Base-by-base conservation (phyloP, 2,888 invertebrate genomes). In the Willowsia nigromaculata region DNA sequence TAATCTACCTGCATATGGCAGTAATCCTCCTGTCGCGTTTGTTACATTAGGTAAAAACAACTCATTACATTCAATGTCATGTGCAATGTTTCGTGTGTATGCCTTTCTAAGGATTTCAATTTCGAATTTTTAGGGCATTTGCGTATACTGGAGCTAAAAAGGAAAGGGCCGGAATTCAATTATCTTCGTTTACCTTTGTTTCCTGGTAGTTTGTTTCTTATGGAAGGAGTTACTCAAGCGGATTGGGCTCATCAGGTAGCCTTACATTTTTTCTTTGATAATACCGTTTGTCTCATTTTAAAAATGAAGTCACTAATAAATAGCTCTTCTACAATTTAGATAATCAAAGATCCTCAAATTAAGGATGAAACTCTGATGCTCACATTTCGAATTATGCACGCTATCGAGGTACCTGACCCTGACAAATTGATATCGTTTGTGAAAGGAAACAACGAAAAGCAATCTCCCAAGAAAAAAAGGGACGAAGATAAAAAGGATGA, bases 221-320 rank as follows among this genome's bases (percentile, higher is more conserved):
- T 95, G 94, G 94, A 94, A 91, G 95, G 94, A 2, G 93, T 93
- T 18, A 93, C 93, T 37, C 95, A 95, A 91, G 93, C 93, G 18
- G 94, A 95, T 90, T 95, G 95, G 95, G 94, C 91, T 13, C 93
- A 93, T 81, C 93, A 93, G 91, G 93, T 93, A 80, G 5, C 18
- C 1, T 62, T 50, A 50, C 15, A 50, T 50, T 15, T n/a, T n/a
- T n/a, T n/a, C n/a, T n/a, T n/a, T n/a, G n/a, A n/a, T n/a, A n/a
- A n/a, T n/a, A n/a, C n/a, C n/a, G n/a, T n/a, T n/a, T n/a, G n/a
- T n/a, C 18, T 56, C 3, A 43, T 62, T 18, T 1, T 30, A 43
- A 40, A 53, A 25, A 22, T 25, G 43, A 2, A 65, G 9, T 65
- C n/a, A 9, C 18, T 68, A 40, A 62, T 62, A n/a, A 40, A 9